A percentile compares a stretch with the other conserved stretches of the same genome.
Evolutionary conservation across 2,888 invertebrate genomes (phyloP).

Genomic region (Lithophane ornitopus): DNA sequence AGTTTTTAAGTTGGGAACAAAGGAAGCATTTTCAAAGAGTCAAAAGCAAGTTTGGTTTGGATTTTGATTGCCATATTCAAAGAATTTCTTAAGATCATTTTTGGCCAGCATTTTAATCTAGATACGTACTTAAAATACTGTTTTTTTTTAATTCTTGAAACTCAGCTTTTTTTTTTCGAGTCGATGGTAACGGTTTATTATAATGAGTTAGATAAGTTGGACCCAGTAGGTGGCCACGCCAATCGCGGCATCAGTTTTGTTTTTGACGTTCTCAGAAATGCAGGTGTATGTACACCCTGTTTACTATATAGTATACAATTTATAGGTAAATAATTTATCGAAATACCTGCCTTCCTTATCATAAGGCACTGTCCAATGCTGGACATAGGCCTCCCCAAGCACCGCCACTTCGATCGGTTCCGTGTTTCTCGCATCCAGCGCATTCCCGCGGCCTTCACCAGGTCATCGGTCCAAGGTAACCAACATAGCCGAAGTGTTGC

Average conservation of each 20-base stretch:
- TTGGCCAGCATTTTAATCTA: not conserved
- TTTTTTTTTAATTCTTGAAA: no score
- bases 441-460: no score
- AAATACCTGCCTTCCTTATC: not conserved
- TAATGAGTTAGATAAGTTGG: not conserved
- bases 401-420: no score
- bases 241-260: not conserved
- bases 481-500: no score
- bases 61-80: slow-evolving; percentile 8
- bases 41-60: not conserved
- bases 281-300: not conserved
- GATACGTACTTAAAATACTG: not conserved
- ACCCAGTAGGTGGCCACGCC: not conserved
- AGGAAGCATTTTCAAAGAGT: slow-evolving; percentile 6
- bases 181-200: no score
- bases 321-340: not conserved
- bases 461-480: no score
- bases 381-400: no score
- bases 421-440: no score
- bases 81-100: not conserved
- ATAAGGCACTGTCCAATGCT: no score
- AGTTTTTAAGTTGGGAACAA: slow-evolving; percentile 20
- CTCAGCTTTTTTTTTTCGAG: no score
- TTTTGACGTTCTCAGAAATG: not conserved
- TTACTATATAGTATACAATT: not conserved